phyloP scores from a whole-genome alignment of 2,888 invertebrate genomes.

The Acheta domesticus region DNA sequence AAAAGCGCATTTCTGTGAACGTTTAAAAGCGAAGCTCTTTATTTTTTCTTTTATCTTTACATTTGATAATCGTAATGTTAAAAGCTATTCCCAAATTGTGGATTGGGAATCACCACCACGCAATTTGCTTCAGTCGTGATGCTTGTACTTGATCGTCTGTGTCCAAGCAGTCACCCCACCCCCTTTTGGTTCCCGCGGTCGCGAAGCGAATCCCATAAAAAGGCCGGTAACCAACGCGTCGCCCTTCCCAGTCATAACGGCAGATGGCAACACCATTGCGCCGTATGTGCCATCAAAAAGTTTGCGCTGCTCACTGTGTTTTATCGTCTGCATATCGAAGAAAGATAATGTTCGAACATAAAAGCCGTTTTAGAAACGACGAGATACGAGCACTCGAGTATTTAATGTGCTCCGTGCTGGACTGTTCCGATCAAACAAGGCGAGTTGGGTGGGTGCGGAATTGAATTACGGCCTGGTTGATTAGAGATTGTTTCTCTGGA shows the following conservation, averaged over 20 bases:
- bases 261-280: neutral
- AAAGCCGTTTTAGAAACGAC: neutral
- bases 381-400: neutral
- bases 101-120: no score
- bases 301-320: slow-evolving; percentile 9
- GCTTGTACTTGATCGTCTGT: no score
- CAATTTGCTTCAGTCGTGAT: no score
- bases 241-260: neutral
- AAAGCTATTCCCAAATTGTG: no score
- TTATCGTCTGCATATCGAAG: neutral
- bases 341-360: slow-evolving; percentile 5
- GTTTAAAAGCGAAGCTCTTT: no score
- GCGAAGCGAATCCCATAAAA: neutral
- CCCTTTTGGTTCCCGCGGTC: no score
- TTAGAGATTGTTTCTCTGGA: neutral
- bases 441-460: neutral
- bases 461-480: neutral
- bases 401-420: neutral
- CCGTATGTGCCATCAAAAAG: slow-evolving; percentile 7
- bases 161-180: no score
- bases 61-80: no score
- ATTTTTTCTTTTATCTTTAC: no score
- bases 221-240: no score
- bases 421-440: neutral
- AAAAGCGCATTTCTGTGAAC: no score